A percentile compares a stretch with the other conserved stretches of the same genome.
These are phyloP conservation scores for Diabrotica virgifera DNA, from an alignment of 1,140 invertebrate genomes.

Conservation along the genomic window DNA sequence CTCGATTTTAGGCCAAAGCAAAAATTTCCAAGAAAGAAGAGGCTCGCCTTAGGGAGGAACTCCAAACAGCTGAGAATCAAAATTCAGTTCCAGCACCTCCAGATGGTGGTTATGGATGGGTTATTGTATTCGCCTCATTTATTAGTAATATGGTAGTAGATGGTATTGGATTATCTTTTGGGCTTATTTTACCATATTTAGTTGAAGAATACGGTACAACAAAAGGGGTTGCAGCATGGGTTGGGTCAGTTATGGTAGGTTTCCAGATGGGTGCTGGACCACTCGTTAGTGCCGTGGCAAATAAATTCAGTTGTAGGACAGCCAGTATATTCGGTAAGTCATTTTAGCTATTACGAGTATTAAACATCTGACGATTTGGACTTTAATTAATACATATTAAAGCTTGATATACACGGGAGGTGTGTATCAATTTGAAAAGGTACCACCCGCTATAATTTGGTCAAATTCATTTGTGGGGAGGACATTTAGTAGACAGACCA, in stretches of 20 bases:
- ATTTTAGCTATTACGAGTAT: no score
- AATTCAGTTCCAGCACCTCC: constrained; percentile 70
- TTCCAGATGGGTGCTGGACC: constrained; percentile 93
- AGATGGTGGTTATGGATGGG: constrained; percentile 88
- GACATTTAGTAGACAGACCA: no score
- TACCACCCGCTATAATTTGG: no score
- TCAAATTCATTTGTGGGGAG: no score
- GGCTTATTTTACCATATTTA: constrained; percentile 81
- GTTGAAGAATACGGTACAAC: constrained; percentile 77
- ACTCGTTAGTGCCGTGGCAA: constrained; percentile 90
- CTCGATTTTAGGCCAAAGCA: not conserved
- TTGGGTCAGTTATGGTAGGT: constrained; percentile 88
- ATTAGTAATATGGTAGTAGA: constrained; percentile 98
- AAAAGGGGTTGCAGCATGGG: constrained; percentile 87
- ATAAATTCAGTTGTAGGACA: constrained; percentile 90
- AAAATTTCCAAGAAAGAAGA: not conserved
- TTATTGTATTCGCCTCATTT: constrained; percentile 91
- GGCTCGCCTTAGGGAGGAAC: not conserved
- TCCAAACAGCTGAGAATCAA: not conserved
- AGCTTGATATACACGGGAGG: no score
- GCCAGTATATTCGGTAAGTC: constrained; percentile 86
- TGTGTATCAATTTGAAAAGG: no score
- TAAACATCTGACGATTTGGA: no score
- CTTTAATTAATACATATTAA: no score
- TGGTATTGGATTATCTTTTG: constrained; percentile 92